Evolutionary conservation across 2,888 invertebrate genomes (phyloP).

Genomic region (Euspilapteryx auroguttella): DNA sequence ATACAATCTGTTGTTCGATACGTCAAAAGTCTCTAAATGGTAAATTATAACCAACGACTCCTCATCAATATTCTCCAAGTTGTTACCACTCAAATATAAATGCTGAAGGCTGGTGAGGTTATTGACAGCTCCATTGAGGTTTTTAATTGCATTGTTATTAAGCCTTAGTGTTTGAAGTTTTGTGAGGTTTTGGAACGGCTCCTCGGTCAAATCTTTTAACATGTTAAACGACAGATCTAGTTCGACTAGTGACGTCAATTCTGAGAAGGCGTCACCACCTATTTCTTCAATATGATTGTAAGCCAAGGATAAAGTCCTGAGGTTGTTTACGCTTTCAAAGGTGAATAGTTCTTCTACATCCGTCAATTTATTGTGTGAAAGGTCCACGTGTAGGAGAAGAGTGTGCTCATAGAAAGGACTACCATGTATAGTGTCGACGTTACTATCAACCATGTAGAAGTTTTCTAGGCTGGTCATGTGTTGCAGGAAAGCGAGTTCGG

Average conservation of each 20-base stretch:
- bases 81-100: background rate
- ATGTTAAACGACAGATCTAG: background rate
- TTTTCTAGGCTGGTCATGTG: background rate
- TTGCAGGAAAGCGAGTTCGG: too few relatives aligned
- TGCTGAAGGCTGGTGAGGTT: background rate
- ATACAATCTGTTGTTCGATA: background rate
- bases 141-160: background rate
- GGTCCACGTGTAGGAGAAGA: background rate
- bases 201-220: background rate
- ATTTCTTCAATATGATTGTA: background rate
- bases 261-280: background rate
- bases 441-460: background rate
- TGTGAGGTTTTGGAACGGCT: background rate
- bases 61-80: background rate
- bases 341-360: background rate
- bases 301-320: background rate
- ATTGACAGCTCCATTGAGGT: background rate
- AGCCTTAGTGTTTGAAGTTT: background rate
- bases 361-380: background rate
- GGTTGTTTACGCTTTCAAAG: background rate
- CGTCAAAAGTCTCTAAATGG: background rate
- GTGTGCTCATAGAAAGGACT: background rate
- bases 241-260: background rate
- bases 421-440: background rate
- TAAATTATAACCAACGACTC: background rate